Percentiles rank a stretch among this genome's conserved stretches.
These are phyloP conservation scores for Spongilla lacustris DNA, from an alignment of 37 sponge, comb jelly and placozoan species.

Conservation along the genomic window DNA sequence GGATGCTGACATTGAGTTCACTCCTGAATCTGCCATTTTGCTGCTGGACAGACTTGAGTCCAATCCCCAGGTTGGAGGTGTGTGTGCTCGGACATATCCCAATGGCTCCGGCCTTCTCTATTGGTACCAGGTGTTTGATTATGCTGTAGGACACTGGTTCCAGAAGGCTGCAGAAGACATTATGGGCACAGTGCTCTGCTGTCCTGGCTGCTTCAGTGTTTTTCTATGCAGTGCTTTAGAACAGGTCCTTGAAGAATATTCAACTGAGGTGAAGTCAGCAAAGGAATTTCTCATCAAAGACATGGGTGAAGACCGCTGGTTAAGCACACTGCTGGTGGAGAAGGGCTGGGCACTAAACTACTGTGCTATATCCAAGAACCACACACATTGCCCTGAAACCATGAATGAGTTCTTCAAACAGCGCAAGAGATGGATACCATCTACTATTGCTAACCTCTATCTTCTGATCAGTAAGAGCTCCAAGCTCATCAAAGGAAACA, in stretches of 20 bases:
- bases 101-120: conserved; percentile 79
- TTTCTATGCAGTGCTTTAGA: conserved; percentile 79
- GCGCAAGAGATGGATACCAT: conserved; percentile 88
- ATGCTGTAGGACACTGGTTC: conserved; percentile 90
- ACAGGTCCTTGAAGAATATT: conserved; percentile 67
- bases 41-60: conserved; percentile 76
- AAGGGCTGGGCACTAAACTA: conserved; percentile 86
- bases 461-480: conserved; percentile 46
- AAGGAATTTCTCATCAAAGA: conserved; percentile 88
- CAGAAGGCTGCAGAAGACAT: conserved; percentile 85
- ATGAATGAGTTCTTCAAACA: conserved; percentile 92
- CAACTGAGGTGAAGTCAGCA: conserved; percentile 59
- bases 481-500: conserved; percentile 52
- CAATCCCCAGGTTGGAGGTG: conserved; percentile 80
- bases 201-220: conserved; percentile 91
- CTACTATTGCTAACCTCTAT: conserved; percentile 86
- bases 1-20: conserved; percentile 92
- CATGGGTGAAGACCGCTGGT: conserved; percentile 97
- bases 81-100: conserved; percentile 88
- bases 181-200: conserved; percentile 88
- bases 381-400: conserved; percentile 79
- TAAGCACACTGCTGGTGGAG: conserved; percentile 89
- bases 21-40: conserved; percentile 69
- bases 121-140: conserved; percentile 93
- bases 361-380: conserved; percentile 76